These are phyloP conservation scores for Bactericera cockerelli DNA, from an alignment of 1,140 invertebrate genomes.

Conservation along the genomic window DNA sequence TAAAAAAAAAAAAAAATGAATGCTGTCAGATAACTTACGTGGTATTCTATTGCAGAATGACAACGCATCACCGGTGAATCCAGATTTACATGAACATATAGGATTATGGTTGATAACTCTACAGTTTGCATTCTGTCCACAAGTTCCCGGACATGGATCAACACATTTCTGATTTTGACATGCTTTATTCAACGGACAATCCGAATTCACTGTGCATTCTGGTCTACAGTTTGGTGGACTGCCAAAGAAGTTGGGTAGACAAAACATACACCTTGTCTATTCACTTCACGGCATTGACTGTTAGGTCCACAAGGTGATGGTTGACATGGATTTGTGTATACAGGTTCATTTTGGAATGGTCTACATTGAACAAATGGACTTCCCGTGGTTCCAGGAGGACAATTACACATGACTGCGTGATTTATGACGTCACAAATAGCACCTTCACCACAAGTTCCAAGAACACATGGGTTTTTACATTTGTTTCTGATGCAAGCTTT, in stretches of 20 bases:
- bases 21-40: conserved; percentile 31
- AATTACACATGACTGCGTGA: conserved; percentile 54
- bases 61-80: conserved; percentile 34
- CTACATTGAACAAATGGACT: conserved; percentile 51
- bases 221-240: conserved; percentile 45
- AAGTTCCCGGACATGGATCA: conserved; percentile 46
- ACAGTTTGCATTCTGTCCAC: conserved; percentile 41
- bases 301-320: conserved; percentile 45
- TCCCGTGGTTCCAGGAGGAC: conserved; percentile 45
- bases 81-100: conserved; percentile 30
- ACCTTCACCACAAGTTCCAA: conserved; percentile 49
- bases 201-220: conserved; percentile 46
- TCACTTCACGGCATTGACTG: conserved; percentile 40
- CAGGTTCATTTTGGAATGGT: conserved; percentile 34
- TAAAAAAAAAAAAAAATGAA: conserved; percentile 6
- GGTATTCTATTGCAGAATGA: conserved; percentile 35
- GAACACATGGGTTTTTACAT: conserved; percentile 53
- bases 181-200: conserved; percentile 41
- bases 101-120: conserved; percentile 34
- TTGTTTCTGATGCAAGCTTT: conserved; percentile 55
- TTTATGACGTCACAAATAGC: conserved; percentile 52
- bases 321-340: conserved; percentile 33
- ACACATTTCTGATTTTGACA: conserved; percentile 48
- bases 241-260: conserved; percentile 41
- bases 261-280: conserved; percentile 42